Evolutionary conservation across 2,113 vertebrate genomes (phyloP).

Genomic region (Oryzias celebensis): DNA sequence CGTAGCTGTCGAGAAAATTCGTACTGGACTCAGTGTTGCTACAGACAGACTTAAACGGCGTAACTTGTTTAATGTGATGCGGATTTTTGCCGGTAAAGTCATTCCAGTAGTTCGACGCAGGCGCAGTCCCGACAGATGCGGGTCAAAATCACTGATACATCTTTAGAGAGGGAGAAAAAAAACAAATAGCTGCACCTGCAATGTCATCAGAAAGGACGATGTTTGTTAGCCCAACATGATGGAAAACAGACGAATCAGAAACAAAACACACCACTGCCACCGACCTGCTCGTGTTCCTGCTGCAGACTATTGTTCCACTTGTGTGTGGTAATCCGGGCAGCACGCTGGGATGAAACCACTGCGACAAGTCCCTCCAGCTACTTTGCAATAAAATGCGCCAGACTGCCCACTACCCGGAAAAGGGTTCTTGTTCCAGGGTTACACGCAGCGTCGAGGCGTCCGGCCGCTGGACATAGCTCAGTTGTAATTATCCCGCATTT

Average conservation of each 20-base stretch:
- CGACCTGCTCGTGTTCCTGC: slow-evolving; percentile 62
- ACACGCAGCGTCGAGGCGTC: slow-evolving; percentile 14
- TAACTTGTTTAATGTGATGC: too few relatives aligned
- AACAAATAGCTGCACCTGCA: slow-evolving; percentile 49
- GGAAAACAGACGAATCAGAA: neutral
- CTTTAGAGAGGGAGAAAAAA: slow-evolving; percentile 4
- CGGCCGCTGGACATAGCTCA: slow-evolving; percentile 6
- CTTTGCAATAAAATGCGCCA: slow-evolving; percentile 44
- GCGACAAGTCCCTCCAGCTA: slow-evolving; percentile 74
- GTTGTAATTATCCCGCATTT: slow-evolving; percentile 6
- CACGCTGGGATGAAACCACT: slow-evolving; percentile 63
- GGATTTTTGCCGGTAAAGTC: too few relatives aligned
- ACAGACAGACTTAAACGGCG: too few relatives aligned
- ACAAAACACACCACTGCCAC: slow-evolving; percentile 17
- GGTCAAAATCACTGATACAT: neutral
- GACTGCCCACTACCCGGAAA: neutral
- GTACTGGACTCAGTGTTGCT: neutral
- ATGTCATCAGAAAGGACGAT: slow-evolving; percentile 40
- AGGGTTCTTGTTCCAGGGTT: slow-evolving; percentile 11
- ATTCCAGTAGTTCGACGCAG: too few relatives aligned
- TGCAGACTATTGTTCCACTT: slow-evolving; percentile 69
- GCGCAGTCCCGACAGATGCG: neutral
- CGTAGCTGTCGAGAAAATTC: neutral
- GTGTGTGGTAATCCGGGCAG: slow-evolving; percentile 59
- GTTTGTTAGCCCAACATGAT: neutral